Evolutionary conservation across 1,140 invertebrate species (phyloP).

Genomic region (Achroia grisella): DNA sequence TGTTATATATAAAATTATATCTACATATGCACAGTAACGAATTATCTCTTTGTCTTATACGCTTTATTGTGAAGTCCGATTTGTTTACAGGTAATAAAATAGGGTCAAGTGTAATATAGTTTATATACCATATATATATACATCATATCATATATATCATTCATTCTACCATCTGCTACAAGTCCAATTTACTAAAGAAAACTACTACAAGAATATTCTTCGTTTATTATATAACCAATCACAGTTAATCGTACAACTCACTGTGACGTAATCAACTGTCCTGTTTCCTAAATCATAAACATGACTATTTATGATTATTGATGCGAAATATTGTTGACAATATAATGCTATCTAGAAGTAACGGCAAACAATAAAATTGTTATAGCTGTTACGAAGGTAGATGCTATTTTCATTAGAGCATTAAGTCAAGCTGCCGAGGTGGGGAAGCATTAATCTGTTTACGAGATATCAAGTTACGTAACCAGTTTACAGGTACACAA

Average conservation of each 20-base stretch:
- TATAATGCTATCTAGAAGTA: constrained; percentile 30
- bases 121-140: too few relatives aligned
- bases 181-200: too few relatives aligned
- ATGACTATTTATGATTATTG: constrained; percentile 41
- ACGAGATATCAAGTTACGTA: constrained; percentile 44
- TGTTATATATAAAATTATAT: too few relatives aligned
- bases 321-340: constrained; percentile 30
- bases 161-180: too few relatives aligned
- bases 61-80: too few relatives aligned
- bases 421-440: constrained; percentile 44
- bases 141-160: too few relatives aligned
- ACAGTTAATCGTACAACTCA: not conserved
- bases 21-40: too few relatives aligned
- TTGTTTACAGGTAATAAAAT: too few relatives aligned
- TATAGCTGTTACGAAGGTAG: constrained; percentile 12
- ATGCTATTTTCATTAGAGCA: constrained; percentile 53
- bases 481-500: constrained; percentile 7
- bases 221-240: too few relatives aligned
- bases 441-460: constrained; percentile 50
- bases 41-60: too few relatives aligned
- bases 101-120: too few relatives aligned
- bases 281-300: constrained; percentile 15
- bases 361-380: constrained; percentile 4
- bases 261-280: not conserved
- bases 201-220: too few relatives aligned